phyloP scores from a whole-genome alignment of 1,140 invertebrate species.

The Heliothis virescens region DNA sequence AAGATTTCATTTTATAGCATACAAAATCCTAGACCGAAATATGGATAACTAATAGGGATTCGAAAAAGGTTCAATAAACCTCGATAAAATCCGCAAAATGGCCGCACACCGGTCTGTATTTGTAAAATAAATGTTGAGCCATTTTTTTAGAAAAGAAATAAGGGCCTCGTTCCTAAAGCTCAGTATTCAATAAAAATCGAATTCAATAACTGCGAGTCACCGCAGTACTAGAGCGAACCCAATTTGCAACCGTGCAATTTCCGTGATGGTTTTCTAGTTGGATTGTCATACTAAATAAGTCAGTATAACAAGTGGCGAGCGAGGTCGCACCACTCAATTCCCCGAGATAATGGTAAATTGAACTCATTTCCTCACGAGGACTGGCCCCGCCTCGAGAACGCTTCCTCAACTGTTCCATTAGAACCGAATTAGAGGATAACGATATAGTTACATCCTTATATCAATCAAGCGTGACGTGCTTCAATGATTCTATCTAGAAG shows the following conservation, averaged over 20 bases:
- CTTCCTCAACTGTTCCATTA: constrained; percentile 71
- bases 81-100: background rate
- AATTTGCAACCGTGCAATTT: constrained; percentile 61
- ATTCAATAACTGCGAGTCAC: constrained; percentile 40
- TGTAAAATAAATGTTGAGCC: constrained; percentile 7
- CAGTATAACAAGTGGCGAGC: constrained; percentile 59
- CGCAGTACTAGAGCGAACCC: constrained; percentile 47
- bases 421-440: constrained; percentile 69
- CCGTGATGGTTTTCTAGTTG: constrained; percentile 61
- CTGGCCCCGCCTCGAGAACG: constrained; percentile 54
- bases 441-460: constrained; percentile 57
- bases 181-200: constrained; percentile 30
- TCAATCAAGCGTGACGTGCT: constrained; percentile 55
- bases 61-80: background rate
- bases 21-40: background rate
- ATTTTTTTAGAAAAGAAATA: constrained; percentile 23
- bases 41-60: background rate
- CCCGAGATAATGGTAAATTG: constrained; percentile 77
- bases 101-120: background rate
- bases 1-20: too few relatives aligned
- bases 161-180: constrained; percentile 26
- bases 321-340: constrained; percentile 68
- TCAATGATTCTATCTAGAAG: constrained; percentile 50
- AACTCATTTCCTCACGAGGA: constrained; percentile 72
- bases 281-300: constrained; percentile 64